A percentile compares a stretch with the other conserved stretches of the same genome.
Evolutionary conservation across 1,140 invertebrate species (phyloP).

Genomic region (Limonius californicus): DNA sequence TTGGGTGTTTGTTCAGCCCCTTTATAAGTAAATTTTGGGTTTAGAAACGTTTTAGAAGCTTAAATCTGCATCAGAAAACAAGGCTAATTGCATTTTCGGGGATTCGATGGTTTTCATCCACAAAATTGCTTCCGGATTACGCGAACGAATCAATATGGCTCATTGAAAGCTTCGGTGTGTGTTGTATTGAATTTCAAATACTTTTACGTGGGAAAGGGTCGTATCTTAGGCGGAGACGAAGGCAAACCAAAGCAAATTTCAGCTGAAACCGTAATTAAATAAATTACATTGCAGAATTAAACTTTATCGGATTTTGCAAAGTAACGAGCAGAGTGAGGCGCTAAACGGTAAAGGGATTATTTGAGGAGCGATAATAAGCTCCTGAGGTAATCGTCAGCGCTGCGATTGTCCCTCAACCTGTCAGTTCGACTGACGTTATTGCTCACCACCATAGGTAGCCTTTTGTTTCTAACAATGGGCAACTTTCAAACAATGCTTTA

Average conservation of each 20-base stretch:
- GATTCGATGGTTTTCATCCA: too few species aligned
- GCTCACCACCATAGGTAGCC: slow-evolving; percentile 11
- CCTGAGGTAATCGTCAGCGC: slow-evolving; percentile 10
- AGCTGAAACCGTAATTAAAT: slow-evolving; percentile 7
- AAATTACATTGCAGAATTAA: slow-evolving; percentile 10
- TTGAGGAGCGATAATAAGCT: slow-evolving; percentile 9
- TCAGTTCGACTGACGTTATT: slow-evolving; percentile 11
- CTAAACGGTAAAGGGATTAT: slow-evolving; percentile 12
- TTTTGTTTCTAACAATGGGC: slow-evolving; percentile 8
- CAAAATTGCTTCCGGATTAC: too few species aligned
- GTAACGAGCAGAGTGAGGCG: slow-evolving; percentile 4
- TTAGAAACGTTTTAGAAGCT: too few species aligned
- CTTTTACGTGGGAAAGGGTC: too few species aligned
- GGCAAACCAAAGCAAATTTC: not conserved
- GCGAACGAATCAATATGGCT: too few species aligned
- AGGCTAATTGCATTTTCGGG: too few species aligned
- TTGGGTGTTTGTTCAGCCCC: too few species aligned
- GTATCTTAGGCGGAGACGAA: not conserved
- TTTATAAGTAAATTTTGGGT: too few species aligned
- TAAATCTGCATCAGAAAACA: too few species aligned
- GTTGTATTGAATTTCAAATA: too few species aligned
- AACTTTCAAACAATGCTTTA: slow-evolving; percentile 12
- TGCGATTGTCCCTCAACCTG: slow-evolving; percentile 7
- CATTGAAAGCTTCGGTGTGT: too few species aligned
- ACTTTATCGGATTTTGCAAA: slow-evolving; percentile 6